phyloP scores from a whole-genome alignment of 2,113 vertebrate genomes.

The Ornithorhynchus anatinus region DNA sequence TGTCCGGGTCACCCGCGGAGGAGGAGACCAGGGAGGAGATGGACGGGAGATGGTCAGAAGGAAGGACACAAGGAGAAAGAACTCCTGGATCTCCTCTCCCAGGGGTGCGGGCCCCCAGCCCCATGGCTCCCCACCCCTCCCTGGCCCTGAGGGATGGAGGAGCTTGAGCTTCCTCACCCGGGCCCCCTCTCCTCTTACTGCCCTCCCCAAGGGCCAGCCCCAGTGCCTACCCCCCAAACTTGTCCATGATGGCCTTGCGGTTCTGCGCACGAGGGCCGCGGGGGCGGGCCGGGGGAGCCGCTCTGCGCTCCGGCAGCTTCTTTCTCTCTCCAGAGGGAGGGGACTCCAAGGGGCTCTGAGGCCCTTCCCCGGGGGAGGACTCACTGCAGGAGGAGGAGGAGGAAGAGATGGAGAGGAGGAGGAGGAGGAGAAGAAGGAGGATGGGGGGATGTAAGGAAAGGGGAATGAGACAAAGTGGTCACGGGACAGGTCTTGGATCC shows the following conservation, averaged over 20 bases:
- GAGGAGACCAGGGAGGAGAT: neutral
- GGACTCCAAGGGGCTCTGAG: slow-evolving; percentile 25
- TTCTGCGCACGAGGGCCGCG: slow-evolving; percentile 52
- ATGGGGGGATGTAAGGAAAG: neutral
- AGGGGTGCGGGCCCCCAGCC: neutral
- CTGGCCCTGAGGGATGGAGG: neutral
- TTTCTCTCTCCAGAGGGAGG: slow-evolving; percentile 25
- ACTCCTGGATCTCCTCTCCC: neutral
- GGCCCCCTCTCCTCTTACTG: too few relatives aligned
- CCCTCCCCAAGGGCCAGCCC: neutral
- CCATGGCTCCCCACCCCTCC: neutral
- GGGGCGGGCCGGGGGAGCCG: slow-evolving; percentile 28
- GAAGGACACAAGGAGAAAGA: neutral
- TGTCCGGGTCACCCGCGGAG: fast-evolving
- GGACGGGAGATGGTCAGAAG: fast-evolving
- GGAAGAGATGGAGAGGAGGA: neutral
- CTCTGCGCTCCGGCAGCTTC: slow-evolving; percentile 36
- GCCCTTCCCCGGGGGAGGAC: slow-evolving; percentile 8
- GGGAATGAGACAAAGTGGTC: neutral
- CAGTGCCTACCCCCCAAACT: slow-evolving; percentile 68
- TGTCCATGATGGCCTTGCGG: slow-evolving; percentile 72
- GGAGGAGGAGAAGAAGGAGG: neutral
- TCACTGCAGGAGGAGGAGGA: slow-evolving; percentile 2
- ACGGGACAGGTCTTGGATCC: neutral
- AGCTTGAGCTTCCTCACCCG: neutral